Percentiles rank a stretch among this genome's conserved stretches.
These are phyloP conservation scores for Taenioides sp. DNA, from an alignment of 2,797 vertebrate species.

Conservation along the genomic window DNA sequence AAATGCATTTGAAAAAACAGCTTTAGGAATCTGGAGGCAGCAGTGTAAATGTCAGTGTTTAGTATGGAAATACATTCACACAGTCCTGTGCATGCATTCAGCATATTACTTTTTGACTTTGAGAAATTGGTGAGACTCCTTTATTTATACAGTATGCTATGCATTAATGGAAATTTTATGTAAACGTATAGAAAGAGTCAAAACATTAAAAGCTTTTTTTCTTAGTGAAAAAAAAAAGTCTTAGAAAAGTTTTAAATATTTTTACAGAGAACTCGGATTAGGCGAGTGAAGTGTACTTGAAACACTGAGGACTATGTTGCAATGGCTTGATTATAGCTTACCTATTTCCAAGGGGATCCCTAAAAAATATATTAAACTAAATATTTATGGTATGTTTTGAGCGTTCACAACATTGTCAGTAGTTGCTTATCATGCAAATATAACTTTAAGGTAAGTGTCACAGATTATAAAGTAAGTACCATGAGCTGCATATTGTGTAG, in stretches of 20 bases:
- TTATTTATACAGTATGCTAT: background rate
- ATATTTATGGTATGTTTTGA: background rate
- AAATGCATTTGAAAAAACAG: background rate
- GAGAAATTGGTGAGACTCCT: background rate
- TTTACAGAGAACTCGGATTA: too few species aligned
- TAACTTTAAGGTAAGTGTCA: background rate
- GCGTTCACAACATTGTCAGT: background rate
- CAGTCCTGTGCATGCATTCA: background rate
- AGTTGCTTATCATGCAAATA: background rate
- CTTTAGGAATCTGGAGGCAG: background rate
- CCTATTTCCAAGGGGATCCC: too few species aligned
- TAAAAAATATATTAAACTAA: too few species aligned
- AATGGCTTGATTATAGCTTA: too few species aligned
- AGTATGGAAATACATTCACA: slow-evolving; percentile 7
- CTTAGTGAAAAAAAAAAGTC: too few species aligned
- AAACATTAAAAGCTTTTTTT: too few species aligned
- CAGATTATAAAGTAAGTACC: background rate
- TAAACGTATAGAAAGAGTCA: too few species aligned
- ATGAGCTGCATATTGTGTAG: background rate
- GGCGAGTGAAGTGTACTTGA: background rate
- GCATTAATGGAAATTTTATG: background rate
- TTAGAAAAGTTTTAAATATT: too few species aligned
- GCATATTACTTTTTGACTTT: background rate
- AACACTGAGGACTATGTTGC: too few species aligned
- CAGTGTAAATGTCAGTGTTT: background rate